These are phyloP conservation scores for Allygus modestus DNA, from an alignment of 2,888 invertebrate genomes.

Conservation along the genomic window DNA sequence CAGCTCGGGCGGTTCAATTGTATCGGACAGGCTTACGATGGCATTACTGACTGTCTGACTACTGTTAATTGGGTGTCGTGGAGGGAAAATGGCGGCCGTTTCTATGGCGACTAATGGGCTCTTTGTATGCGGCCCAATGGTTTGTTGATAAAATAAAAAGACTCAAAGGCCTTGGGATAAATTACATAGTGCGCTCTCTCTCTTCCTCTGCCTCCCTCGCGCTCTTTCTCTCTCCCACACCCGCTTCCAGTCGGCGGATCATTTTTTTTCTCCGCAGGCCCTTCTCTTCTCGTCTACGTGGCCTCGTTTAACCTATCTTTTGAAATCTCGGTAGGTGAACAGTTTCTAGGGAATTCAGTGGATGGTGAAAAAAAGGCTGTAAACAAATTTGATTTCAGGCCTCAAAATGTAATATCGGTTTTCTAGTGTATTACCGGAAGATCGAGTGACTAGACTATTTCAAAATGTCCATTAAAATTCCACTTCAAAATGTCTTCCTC, in stretches of 20 bases:
- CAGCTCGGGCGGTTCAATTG: constrained; percentile 3
- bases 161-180: constrained; percentile 52
- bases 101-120: constrained; percentile 57
- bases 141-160: constrained; percentile 61
- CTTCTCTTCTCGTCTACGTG: background rate
- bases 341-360: too few species aligned
- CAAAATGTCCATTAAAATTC: too few species aligned
- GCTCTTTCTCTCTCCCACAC: constrained; percentile 5
- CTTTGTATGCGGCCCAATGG: constrained; percentile 62
- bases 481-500: too few species aligned
- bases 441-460: too few species aligned
- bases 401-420: too few species aligned
- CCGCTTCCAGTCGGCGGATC: background rate
- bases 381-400: too few species aligned
- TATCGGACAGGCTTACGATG: constrained; percentile 38
- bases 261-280: background rate
- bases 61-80: constrained; percentile 52
- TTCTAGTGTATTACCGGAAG: too few species aligned
- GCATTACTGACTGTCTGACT: constrained; percentile 53
- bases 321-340: background rate
- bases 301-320: background rate
- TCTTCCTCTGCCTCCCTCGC: background rate
- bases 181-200: constrained; percentile 14
- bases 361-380: too few species aligned
- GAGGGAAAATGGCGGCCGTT: constrained; percentile 40